Evolutionary conservation across 2,888 invertebrate genomes (phyloP).

Genomic region (Cheilosia pagana): DNA sequence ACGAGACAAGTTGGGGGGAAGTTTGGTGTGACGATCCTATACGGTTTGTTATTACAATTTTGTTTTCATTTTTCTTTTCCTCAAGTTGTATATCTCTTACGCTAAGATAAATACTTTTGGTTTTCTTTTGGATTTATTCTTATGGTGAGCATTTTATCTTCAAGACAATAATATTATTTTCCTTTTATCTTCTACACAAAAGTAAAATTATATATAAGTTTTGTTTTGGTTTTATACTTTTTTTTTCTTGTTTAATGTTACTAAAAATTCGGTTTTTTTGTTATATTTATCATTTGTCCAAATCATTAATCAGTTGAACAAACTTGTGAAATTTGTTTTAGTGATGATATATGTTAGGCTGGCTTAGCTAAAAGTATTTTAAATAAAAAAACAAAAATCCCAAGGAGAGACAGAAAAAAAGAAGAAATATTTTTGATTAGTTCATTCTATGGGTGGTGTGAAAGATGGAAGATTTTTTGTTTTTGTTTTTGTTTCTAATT

Average conservation of each 20-base stretch:
- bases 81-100: conserved; percentile 61
- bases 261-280: conserved; percentile 73
- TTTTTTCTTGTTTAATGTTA: conserved; percentile 63
- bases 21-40: conserved; percentile 66
- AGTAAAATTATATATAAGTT: conserved; percentile 58
- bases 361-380: conserved; percentile 80
- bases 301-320: conserved; percentile 77
- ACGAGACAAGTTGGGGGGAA: conserved; percentile 60
- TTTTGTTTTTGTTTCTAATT: conserved; percentile 43
- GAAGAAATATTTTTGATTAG: conserved; percentile 65
- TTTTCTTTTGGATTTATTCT: conserved; percentile 53
- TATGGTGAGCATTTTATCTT: conserved; percentile 67
- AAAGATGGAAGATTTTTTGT: conserved; percentile 58
- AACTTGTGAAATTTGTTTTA: conserved; percentile 79
- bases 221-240: conserved; percentile 26
- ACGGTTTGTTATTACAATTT: conserved; percentile 58
- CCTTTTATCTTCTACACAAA: conserved; percentile 69
- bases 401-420: conserved; percentile 75
- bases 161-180: conserved; percentile 63
- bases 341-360: conserved; percentile 82
- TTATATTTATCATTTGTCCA: conserved; percentile 67
- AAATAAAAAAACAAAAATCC: conserved; percentile 71
- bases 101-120: conserved; percentile 74
- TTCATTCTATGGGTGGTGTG: conserved; percentile 45
- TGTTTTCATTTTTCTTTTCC: conserved; percentile 28